Base-by-base conservation (phyloP, 2,797 vertebrate species). In the Podarcis lilfordi region DNA sequence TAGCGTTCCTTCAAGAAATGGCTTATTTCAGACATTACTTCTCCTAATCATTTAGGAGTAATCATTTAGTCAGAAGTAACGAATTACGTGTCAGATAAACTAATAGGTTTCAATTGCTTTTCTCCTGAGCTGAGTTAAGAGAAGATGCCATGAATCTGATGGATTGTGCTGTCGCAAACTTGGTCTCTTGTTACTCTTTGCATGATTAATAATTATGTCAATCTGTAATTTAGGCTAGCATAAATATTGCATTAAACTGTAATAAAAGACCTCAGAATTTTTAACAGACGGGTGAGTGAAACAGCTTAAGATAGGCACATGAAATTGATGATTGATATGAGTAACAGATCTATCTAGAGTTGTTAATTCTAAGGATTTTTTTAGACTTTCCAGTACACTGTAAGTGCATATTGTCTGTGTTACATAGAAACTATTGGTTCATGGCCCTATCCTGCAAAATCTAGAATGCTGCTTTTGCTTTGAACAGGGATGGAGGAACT, bases 21-120 rank as follows among this genome's bases (percentile, higher is more conserved):
- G 25, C 3, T 55, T 21, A 25, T 79, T 87, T 87, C 81, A 85
- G 55, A 84, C 0, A 0, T 88, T 84, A 72, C 79, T 85, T 86
- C 84, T 94, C 50, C 13, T 55, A 55, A 55, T 55, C 85, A 89
- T 83, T 3, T 55, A 55, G 40, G 90, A 91, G 85, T 90, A 91
- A 94, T 92, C 90, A 93, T 89, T 66, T 55, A 85, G 40, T 85
- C 55, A 81, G 2, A 92, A 91, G 88, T 79, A 72, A 80, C 93
- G 92, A 93, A 86, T 92, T 91, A 88, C 87, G 92, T 92, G 87
- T 91, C 80, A 85, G 91, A 90, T 91, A 90, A 89, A 40, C 90
- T 87, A 35, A 2, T 93, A 82, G 82, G 35, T 89, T 95, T 89
- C 89, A 81, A 32, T 11, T 79, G 76, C 72, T 92, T 84, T 88